Base-by-base conservation (phyloP, 2,888 invertebrate species). In the Suillia variegata region DNA sequence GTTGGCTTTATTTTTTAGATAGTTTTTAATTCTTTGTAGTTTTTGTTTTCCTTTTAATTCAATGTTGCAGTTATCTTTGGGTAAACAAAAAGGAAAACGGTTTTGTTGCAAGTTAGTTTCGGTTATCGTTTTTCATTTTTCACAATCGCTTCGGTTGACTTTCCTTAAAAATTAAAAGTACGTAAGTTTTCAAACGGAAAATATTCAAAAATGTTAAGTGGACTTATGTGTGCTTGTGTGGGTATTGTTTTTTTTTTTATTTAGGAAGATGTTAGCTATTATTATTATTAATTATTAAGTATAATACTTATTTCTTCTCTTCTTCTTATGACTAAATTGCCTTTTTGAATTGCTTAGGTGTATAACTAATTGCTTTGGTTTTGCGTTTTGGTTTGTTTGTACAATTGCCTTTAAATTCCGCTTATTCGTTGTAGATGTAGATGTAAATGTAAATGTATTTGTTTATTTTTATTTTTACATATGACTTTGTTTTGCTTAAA, bases 401-500 rank as follows among this genome's bases (percentile, higher is more conserved):
- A 63, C 55, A 65, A 63, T 63, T 60, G 62, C 62, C 62, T 62
- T 52, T 33, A 57, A 51, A 58, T 63, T 62, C 54, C 50, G 52
- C 51, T 58, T 34, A 12, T 58, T 62, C 62, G 61, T 63, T 63
- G 59, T 61, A 45, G 31, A 54, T 38, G 13, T 57, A 22, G 31
- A 22, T 21, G 31, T n/a, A n/a, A n/a, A n/a, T n/a, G n/a, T n/a
- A n/a, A n/a, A n/a, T n/a, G n/a, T n/a, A n/a, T n/a, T n/a, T n/a
- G n/a, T n/a, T n/a, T n/a, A 26, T 26, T 26, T 26, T 38, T 4
- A 8, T 13, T 38, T 38, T 45, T 45, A 45, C 20, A 45, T 18
- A 13, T 38, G 15, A 38, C n/a, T 38, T 13, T 58, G 58, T 56
- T 62, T 61, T 49, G 59, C 50, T 74, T 67, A 71, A 62, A 71